Base-by-base conservation (phyloP, 2,888 invertebrate species). In the Platynereis dumerilii region DNA sequence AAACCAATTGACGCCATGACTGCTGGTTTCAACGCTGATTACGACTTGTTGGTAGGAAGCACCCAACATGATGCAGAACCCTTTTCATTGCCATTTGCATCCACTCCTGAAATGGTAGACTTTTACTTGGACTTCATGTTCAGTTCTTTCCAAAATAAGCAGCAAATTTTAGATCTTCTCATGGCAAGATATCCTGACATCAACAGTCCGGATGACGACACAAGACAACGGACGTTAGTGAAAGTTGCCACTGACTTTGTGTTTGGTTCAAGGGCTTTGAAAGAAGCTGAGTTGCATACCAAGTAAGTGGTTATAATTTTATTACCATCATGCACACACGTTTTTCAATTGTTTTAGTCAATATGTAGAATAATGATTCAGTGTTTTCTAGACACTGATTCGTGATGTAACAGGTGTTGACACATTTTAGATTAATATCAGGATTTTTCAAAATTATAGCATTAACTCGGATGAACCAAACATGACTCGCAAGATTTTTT, bases 11-110 rank as follows among this genome's bases (percentile, higher is more conserved):
- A 52, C 20, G 34, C 39, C 29, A 45, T 44, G 60, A 22, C 24
- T 12, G 28, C 24, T 20, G 60, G 60, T 2, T 44, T 2, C 3
- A 45, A 44, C 22, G 22, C 24, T 2, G 29, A 60, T 15, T n/a
- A 29, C 10, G 60, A 60, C 28, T 34, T 27, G 27, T 52, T 60
- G 60, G 48, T 52, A 20, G 60, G 60, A 15, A 60, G 48, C 15
- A 17, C 28, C 10, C 29, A 52, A 2, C 52, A 52, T 22, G 60
- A 60, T 15, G 60, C 52, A 28, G 60, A 48, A 2, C 10, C 22
- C n/a, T 60, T 60, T 29, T 45, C 52, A 17, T 34, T 24, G 20
- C 24, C 45, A 15, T 27, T 28, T 20, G 17, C 29, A n/a, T 3
- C 15, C 20, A 53, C 15, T 20, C 27, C 52, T 2, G 60, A 45